phyloP scores from a whole-genome alignment of 2,797 vertebrate species.

The Lagorchestes hirsutus region DNA sequence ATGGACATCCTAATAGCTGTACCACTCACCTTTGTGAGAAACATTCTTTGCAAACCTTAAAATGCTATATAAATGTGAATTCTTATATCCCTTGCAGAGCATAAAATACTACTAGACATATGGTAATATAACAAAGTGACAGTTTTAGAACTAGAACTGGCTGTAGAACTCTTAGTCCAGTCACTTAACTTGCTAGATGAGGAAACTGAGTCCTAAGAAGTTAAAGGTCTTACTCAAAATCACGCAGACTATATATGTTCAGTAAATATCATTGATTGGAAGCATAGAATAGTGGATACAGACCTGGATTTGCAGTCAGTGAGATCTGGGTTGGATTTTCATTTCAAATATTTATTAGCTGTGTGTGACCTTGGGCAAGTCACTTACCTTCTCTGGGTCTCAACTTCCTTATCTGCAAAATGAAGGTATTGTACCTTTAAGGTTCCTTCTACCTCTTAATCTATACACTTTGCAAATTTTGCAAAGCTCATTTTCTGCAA shows the following conservation, averaged over 20 bases:
- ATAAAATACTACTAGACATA: background rate
- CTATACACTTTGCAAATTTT: background rate
- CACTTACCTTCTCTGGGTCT: background rate
- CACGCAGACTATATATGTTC: background rate
- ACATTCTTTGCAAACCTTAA: background rate
- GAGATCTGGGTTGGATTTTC: background rate
- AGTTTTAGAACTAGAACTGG: background rate
- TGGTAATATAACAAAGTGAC: background rate
- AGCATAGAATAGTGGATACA: background rate
- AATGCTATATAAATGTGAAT: background rate
- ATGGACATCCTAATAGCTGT: background rate
- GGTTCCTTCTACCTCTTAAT: background rate
- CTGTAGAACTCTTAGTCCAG: background rate
- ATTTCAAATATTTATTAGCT: background rate
- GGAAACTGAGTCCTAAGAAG: background rate
- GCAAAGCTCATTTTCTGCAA: background rate
- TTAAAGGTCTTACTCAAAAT: background rate
- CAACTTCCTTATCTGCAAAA: background rate
- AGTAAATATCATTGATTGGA: background rate
- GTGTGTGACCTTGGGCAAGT: background rate
- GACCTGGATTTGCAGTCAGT: background rate
- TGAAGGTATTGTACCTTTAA: background rate
- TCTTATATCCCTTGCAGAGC: background rate
- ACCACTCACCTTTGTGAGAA: background rate
- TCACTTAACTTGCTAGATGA: background rate